Evolutionary conservation across 2,113 vertebrate genomes (phyloP), one percentile per base, ranked within the genome.

Genomic region (Mohoua ochrocephala): DNA sequence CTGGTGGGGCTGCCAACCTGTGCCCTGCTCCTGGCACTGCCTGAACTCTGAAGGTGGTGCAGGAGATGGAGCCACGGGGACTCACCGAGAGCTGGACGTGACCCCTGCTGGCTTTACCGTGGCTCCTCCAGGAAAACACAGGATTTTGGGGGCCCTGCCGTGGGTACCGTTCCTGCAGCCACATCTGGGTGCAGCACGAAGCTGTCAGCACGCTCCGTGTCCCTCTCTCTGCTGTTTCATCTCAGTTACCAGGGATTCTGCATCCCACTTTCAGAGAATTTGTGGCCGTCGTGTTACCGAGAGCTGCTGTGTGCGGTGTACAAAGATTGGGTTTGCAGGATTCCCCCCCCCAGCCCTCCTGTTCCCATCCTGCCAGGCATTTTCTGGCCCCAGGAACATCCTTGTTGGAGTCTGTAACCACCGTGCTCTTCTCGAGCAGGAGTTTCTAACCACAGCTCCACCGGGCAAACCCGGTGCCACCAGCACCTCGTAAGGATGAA

Each of bases 61-160:
- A 33, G 56, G 50, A 74, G 10, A 64, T 23, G 64, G 54, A 75
- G 52, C 52, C 52, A 45, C 0, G 0, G 0, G 11, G 28, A 37
- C 0, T 3, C 53, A 19, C 3, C 1, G 0, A 21, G 7, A 37
- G 28, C 24, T 9, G 8, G 14, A 19, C 21, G 8, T 0, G 9
- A 28, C 4, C 22, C 30, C 21, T 1, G 1, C 15, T 16, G 63
- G 30, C 11, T 91, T 52, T 79, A 20, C 70, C 82, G 57, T 41
- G 44, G 18, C 45, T 73, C n/a, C n/a, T 81, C 8, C 17, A 52
- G 15, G 18, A 27, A 63, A 63, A 85, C 4, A 47, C 4, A 30
- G 33, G 10, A 68, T 49, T 15, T 21, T 63, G 45, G n/a, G 31
- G 13, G 3, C 22, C 21, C 27, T 3, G 2, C 24, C 11, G 2